phyloP scores from a whole-genome alignment of 1,140 invertebrate species.

The Bombus difficillimus region DNA sequence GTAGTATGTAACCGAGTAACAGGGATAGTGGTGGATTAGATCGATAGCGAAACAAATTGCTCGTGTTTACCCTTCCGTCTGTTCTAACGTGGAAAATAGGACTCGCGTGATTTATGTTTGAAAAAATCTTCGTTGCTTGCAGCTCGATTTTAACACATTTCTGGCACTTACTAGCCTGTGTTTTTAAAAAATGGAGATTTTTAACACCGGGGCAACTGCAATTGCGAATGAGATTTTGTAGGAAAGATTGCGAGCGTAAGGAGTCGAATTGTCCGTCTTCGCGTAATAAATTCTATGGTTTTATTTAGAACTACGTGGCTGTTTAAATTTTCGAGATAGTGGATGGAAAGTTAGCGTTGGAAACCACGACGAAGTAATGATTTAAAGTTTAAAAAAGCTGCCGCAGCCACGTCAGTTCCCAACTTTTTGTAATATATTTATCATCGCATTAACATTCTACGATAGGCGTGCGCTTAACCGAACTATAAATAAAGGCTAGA shows the following conservation, averaged over 20 bases:
- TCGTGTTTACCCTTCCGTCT: neutral
- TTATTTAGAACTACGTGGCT: neutral
- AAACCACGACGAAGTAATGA: neutral
- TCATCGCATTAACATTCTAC: constrained; percentile 43
- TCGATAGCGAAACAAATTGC: neutral
- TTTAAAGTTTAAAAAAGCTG: neutral
- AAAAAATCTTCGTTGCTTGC: too few species aligned
- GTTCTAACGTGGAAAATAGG: neutral
- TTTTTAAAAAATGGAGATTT: neutral
- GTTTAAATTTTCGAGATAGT: neutral
- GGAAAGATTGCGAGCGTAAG: neutral
- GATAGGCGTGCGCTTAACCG: constrained; percentile 23
- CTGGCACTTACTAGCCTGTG: too few species aligned
- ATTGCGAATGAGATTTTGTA: too few species aligned
- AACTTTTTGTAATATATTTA: constrained; percentile 36
- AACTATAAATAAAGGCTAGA: constrained; percentile 41
- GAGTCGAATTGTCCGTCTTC: neutral
- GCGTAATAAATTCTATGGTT: neutral
- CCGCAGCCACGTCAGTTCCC: neutral
- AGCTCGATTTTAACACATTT: neutral
- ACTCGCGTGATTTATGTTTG: neutral
- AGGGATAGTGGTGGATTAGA: neutral
- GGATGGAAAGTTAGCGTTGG: neutral
- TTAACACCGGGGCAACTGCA: too few species aligned
- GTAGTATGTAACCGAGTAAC: neutral